Conservation (phyloP, 2,113 vertebrate genomes). For the Ochotona curzoniae region DNA sequence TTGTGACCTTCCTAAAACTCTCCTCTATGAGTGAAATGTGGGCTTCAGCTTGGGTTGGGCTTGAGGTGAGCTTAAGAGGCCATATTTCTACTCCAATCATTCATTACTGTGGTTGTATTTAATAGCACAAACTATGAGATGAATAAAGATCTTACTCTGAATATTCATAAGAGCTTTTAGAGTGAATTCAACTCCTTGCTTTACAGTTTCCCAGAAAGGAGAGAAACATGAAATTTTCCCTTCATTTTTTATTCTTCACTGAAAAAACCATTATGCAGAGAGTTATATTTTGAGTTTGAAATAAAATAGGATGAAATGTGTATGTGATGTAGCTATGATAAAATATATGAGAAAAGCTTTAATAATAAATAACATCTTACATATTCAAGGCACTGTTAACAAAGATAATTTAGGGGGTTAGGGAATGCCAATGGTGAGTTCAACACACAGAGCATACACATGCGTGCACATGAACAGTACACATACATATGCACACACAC, state of each 20-base stretch:
- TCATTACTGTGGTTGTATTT: slow-evolving; percentile 56
- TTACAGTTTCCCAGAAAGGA: slow-evolving; percentile 65
- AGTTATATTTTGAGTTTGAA: slow-evolving; percentile 53
- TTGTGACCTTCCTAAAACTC: neutral
- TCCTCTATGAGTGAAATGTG: neutral
- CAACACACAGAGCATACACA: neutral
- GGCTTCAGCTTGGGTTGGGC: neutral
- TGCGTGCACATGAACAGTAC: too few relatives aligned
- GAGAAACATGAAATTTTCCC: slow-evolving; percentile 51
- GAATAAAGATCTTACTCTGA: slow-evolving; percentile 66
- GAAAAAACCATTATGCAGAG: slow-evolving; percentile 28
- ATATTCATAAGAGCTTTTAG: slow-evolving; percentile 71
- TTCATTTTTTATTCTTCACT: slow-evolving; percentile 67
- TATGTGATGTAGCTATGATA: slow-evolving; percentile 35
- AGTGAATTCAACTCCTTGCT: slow-evolving; percentile 62
- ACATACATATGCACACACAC: too few relatives aligned
- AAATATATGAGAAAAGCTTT: slow-evolving; percentile 50
- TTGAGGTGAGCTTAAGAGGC: neutral
- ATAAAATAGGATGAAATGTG: slow-evolving; percentile 57
- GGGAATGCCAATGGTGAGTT: neutral
- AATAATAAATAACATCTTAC: neutral
- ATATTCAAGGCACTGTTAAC: neutral
- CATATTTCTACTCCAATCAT: slow-evolving; percentile 62
- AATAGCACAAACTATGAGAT: slow-evolving; percentile 56
- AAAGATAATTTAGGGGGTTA: neutral